phyloP scores from a whole-genome alignment of 2,113 vertebrate species.

The Hippocampus barbouri region DNA sequence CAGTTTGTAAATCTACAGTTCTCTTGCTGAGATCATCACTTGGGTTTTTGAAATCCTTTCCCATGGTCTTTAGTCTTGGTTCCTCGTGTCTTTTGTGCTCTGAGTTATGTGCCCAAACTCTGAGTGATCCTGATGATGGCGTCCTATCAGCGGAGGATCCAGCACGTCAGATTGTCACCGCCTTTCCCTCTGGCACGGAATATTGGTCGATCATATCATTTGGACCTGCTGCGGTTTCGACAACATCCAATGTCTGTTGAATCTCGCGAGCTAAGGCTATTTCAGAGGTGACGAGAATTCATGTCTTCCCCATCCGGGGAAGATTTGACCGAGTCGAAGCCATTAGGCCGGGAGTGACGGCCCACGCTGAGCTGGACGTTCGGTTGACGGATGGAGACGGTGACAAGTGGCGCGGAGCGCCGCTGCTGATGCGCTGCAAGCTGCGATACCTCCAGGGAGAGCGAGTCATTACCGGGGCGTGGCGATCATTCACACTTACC shows the following conservation, averaged over 20 bases:
- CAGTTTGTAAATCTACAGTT: no score
- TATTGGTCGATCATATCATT: no score
- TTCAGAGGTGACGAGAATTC: not conserved
- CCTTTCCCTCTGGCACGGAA: no score
- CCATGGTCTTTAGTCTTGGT: not conserved
- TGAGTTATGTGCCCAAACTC: not conserved
- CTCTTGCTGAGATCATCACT: no score
- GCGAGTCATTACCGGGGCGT: not conserved
- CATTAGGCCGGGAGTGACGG: not conserved
- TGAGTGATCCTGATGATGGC: no score
- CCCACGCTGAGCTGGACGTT: not conserved
- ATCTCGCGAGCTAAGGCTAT: not conserved
- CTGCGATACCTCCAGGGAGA: not conserved
- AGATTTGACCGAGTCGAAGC: not conserved
- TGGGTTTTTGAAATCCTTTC: not conserved
- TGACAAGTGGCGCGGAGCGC: not conserved
- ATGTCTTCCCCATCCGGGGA: not conserved
- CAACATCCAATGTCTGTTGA: not conserved
- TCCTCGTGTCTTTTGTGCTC: not conserved
- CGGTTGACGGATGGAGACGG: not conserved
- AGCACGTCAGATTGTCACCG: not conserved
- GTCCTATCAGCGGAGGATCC: not conserved
- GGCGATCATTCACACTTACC: slow-evolving; percentile 8
- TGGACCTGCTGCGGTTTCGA: no score
- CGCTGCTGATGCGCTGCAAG: slow-evolving; percentile 2